Percentiles rank a stretch among this genome's conserved stretches.
Conservation (phyloP, 2,797 vertebrate species). For the Enteromius trimaculatus region DNA sequence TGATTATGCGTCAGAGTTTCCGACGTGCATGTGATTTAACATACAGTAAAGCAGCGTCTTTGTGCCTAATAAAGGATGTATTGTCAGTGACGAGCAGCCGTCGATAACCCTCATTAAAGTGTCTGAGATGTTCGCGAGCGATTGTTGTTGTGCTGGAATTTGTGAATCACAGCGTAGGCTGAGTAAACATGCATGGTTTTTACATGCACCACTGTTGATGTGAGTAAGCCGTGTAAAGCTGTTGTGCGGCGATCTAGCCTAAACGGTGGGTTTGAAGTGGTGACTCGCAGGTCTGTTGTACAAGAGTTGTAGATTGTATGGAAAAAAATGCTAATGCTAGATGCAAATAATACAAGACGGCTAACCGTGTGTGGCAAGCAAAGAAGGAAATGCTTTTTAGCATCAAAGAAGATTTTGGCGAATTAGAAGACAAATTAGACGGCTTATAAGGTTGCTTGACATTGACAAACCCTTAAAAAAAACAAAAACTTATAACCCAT, state of each 20-base stretch:
- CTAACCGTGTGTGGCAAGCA: not conserved
- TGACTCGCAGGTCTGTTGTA: not conserved
- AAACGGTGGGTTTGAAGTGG: not conserved
- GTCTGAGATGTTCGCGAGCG: not conserved
- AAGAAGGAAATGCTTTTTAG: not conserved
- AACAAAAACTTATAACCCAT: not conserved
- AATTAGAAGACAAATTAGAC: not conserved
- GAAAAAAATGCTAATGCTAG: not conserved
- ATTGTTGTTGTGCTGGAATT: slow-evolving; percentile 4
- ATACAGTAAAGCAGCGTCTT: slow-evolving; percentile 23
- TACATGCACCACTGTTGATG: not conserved
- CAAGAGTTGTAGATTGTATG: not conserved
- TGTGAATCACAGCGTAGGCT: slow-evolving; percentile 14
- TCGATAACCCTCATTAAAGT: slow-evolving; percentile 24
- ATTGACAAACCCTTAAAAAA: not conserved
- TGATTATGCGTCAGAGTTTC: slow-evolving; percentile 53
- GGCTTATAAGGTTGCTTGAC: not conserved
- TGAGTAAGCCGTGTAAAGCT: not conserved
- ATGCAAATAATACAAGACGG: not conserved
- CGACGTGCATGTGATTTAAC: slow-evolving; percentile 22
- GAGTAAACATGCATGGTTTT: not conserved
- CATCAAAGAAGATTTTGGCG: not conserved
- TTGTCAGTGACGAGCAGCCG: slow-evolving; percentile 16
- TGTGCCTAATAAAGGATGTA: slow-evolving; percentile 22
- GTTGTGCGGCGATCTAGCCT: not conserved